Evolutionary conservation across 2,888 invertebrate species (phyloP).

Genomic region (Tachina fera): DNA sequence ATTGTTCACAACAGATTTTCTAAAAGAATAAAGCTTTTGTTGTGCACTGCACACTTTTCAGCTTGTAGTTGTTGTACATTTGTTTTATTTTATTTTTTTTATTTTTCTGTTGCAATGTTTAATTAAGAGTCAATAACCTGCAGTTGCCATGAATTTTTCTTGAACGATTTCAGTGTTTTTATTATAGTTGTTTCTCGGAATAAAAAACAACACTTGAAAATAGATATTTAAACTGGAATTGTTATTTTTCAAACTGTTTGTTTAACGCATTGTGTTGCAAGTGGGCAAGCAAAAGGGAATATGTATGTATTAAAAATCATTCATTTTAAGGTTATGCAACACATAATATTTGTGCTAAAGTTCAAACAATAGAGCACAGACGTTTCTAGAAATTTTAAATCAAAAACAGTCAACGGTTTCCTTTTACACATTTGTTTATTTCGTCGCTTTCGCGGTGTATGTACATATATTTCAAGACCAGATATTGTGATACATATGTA

Average conservation of each 20-base stretch:
- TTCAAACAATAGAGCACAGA: background rate
- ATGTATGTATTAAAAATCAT: background rate
- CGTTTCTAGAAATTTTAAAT: background rate
- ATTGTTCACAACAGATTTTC: conserved; percentile 14
- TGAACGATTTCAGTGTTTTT: conserved; percentile 53
- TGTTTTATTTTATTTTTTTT: conserved; percentile 23
- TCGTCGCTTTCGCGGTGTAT: no score
- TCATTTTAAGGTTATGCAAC: conserved; percentile 53
- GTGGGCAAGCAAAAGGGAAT: background rate
- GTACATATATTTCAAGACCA: no score
- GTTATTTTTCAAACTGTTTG: background rate
- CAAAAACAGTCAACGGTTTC: background rate
- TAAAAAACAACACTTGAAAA: conserved; percentile 19
- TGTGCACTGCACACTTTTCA: conserved; percentile 38
- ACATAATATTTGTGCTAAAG: background rate
- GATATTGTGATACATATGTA: no score
- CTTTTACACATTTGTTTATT: no score
- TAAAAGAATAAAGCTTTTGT: conserved; percentile 47
- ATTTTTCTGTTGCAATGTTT: conserved; percentile 37
- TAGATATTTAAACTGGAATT: conserved; percentile 21
- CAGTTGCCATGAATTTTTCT: conserved; percentile 70
- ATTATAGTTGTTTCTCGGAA: conserved; percentile 24
- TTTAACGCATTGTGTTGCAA: background rate
- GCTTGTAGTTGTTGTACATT: background rate
- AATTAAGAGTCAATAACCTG: conserved; percentile 70